These are phyloP conservation scores for Parazoanthus swiftii DNA, from an alignment of 92 coral and sea anemone species.

Conservation along the genomic window DNA sequence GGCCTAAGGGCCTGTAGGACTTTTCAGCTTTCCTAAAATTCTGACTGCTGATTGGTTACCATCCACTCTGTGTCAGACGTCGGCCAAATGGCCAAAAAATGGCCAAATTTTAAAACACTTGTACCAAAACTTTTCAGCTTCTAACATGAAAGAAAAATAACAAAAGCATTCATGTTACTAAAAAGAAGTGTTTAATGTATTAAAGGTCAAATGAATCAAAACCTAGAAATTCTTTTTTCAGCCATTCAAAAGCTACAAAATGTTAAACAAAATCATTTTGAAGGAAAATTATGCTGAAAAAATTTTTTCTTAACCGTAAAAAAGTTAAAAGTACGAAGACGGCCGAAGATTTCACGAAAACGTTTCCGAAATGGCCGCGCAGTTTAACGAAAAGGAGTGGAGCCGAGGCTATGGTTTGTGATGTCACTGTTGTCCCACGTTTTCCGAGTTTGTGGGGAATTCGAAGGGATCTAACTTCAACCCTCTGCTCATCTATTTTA, in stretches of 20 bases:
- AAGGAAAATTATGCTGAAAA: background rate
- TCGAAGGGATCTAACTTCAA: slow-evolving; percentile 9
- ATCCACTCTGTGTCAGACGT: background rate
- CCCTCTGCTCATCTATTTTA: slow-evolving; percentile 15
- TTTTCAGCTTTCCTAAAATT: background rate
- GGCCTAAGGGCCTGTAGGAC: background rate
- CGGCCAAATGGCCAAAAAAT: background rate
- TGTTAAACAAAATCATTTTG: slow-evolving; percentile 22
- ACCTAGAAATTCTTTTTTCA: background rate
- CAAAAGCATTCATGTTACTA: background rate
- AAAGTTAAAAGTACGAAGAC: slow-evolving; percentile 51
- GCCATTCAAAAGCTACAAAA: background rate
- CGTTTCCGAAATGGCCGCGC: slow-evolving; percentile 55
- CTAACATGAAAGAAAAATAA: background rate
- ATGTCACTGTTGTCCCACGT: slow-evolving; percentile 48
- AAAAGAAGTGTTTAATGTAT: background rate
- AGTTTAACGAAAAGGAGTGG: slow-evolving; percentile 40
- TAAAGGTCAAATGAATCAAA: slow-evolving; percentile 10
- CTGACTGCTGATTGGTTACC: background rate
- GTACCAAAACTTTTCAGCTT: background rate
- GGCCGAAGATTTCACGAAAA: slow-evolving; percentile 52
- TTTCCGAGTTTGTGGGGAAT: slow-evolving; percentile 37
- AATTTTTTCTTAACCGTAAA: slow-evolving; percentile 14
- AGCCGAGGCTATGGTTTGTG: slow-evolving; percentile 44
- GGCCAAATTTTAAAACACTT: background rate